These are phyloP conservation scores for Teleopsis dalmanni DNA, from an alignment of 1,140 invertebrate species.

Conservation along the genomic window DNA sequence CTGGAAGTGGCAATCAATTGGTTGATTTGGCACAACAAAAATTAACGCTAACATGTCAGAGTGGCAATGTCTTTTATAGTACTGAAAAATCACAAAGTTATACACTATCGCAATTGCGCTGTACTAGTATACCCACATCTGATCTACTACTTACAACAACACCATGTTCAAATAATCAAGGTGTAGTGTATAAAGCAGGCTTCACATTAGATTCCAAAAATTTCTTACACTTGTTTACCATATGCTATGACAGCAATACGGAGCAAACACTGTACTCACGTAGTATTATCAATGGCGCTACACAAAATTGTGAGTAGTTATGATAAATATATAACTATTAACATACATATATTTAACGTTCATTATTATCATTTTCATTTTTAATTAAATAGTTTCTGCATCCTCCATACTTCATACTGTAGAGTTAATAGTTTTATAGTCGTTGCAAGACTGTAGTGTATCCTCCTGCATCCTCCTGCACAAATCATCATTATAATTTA, in stretches of 20 bases:
- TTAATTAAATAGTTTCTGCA: too few species aligned
- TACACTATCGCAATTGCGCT: neutral
- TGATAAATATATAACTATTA: too few species aligned
- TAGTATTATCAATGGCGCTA: slow-evolving; percentile 10
- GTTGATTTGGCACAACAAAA: neutral
- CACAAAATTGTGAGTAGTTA: slow-evolving; percentile 1
- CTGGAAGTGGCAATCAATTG: neutral
- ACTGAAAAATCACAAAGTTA: neutral
- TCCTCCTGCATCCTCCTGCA: too few species aligned
- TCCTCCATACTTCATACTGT: too few species aligned
- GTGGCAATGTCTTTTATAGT: neutral
- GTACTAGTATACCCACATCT: neutral
- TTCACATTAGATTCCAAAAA: neutral
- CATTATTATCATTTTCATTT: too few species aligned
- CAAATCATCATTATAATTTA: too few species aligned
- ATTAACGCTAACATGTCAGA: neutral
- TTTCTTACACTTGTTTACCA: slow-evolving; percentile 2
- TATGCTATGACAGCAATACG: slow-evolving; percentile 26
- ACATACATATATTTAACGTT: too few species aligned
- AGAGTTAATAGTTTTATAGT: too few species aligned
- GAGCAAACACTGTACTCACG: slow-evolving; percentile 22
- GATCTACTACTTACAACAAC: neutral
- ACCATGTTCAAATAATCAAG: neutral
- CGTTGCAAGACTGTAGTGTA: too few species aligned
- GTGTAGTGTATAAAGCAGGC: slow-evolving; percentile 6